Base-by-base conservation (phyloP, 2,888 invertebrate species). In the Spisula subtruncata region DNA sequence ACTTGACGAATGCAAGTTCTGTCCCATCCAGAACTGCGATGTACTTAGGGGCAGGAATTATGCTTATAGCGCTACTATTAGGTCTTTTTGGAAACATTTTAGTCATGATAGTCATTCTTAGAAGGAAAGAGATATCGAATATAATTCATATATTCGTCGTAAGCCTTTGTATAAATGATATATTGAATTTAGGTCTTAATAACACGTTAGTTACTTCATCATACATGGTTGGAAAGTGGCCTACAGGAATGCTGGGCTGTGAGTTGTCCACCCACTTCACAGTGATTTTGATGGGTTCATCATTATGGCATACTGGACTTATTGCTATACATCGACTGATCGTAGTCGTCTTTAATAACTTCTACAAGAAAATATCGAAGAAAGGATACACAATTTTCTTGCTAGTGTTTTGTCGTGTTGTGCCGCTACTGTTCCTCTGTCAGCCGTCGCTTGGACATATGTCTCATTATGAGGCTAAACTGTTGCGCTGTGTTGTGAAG, bases 71-170 rank as follows among this genome's bases (percentile, higher is more conserved):
- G 29, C 91, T 96, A 16, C 86, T 96, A 16, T 93, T 93, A 88
- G 96, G 96, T 6, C 84, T 96, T 10, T 93, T 96, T 85, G 96
- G 95, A 16, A 96, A 95, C 81, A 92, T 95, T 25, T 92, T 95
- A n/a, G 95, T 96, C 14, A 94, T 95, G 91, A 90, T 93, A 14
- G 95, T 95, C n/a, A 92, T 95, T 81, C 92, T 94, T 18, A 93
- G 93, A 16, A 94, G 94, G 84, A 92, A 93, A 79, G 94, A 95
- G 83, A 87, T 94, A 32, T 94, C 93, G 79, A 96, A 95, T 90
- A 95, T 96, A 46, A 96, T 96, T 85, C 96, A 96, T 90, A 95
- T 96, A 71, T 96, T 96, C 90, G 95, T 96, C 51, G 94, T 96
- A 25, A 96, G 96, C 90, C 93, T 96, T 35, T 96, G 96, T 87